Evolutionary conservation across 2,888 invertebrate species (phyloP).

Genomic region (Idaea straminata): DNA sequence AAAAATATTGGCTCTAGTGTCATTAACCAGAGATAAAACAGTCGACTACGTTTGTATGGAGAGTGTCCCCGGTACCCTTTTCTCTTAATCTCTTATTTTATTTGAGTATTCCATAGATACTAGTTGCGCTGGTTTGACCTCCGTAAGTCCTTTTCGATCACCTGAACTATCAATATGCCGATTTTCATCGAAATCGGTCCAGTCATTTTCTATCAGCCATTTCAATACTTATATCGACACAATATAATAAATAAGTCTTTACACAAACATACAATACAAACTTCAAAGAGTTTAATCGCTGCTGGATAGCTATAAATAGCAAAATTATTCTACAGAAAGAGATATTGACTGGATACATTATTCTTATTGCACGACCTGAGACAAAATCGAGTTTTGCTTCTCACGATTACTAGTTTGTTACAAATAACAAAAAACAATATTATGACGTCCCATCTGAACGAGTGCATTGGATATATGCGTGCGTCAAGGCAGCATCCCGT

Average conservation of each 20-base stretch:
- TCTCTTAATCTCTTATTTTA: too few relatives aligned
- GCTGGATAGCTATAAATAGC: slow-evolving; percentile 13
- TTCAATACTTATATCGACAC: too few relatives aligned
- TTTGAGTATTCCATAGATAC: too few relatives aligned
- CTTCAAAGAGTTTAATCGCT: neutral
- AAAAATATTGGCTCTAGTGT: too few relatives aligned
- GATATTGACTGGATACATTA: slow-evolving; percentile 20
- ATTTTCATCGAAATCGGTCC: too few relatives aligned
- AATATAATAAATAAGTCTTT: neutral
- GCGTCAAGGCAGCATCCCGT: slow-evolving; percentile 51
- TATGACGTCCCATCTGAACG: slow-evolving; percentile 50
- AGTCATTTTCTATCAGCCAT: too few relatives aligned
- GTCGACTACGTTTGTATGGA: too few relatives aligned
- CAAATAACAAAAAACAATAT: slow-evolving; percentile 50
- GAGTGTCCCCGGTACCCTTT: too few relatives aligned
- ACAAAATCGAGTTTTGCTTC: slow-evolving; percentile 59
- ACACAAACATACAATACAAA: neutral
- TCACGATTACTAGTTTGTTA: slow-evolving; percentile 63
- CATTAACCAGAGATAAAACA: too few relatives aligned
- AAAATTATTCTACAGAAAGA: neutral
- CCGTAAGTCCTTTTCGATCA: too few relatives aligned
- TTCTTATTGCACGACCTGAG: slow-evolving; percentile 18
- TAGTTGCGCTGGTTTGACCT: too few relatives aligned
- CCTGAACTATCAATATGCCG: too few relatives aligned
- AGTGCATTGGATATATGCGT: slow-evolving; percentile 53